Evolutionary conservation across 2,797 vertebrate species (phyloP).

Genomic region (Salarias fasciatus): DNA sequence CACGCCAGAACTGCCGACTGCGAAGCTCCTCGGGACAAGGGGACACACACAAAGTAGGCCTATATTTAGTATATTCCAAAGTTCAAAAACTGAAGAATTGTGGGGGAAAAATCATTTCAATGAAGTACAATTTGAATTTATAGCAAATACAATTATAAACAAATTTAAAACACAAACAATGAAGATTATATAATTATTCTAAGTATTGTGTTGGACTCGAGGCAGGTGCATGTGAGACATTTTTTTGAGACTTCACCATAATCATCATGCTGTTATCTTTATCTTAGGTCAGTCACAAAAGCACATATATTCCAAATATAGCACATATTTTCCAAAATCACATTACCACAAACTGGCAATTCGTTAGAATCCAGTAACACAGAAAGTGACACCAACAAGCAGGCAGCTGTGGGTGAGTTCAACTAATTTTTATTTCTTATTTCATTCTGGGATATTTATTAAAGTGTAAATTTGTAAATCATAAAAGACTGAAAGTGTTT

Average conservation of each 20-base stretch:
- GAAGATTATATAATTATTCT: neutral
- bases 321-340: too few relatives aligned
- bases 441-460: neutral
- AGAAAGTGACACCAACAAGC: too few relatives aligned
- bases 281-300: neutral
- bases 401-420: too few relatives aligned
- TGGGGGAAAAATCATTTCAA: too few relatives aligned
- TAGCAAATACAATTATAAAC: too few relatives aligned
- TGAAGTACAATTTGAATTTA: too few relatives aligned
- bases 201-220: too few relatives aligned
- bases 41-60: conserved; percentile 29
- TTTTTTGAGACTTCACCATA: too few relatives aligned
- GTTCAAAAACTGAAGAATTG: neutral
- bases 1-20: conserved; percentile 83
- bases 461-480: neutral
- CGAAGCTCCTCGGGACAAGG: conserved; percentile 77
- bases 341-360: neutral
- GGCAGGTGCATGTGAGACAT: neutral
- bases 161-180: neutral
- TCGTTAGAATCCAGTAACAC: neutral
- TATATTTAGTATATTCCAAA: neutral
- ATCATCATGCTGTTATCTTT: neutral
- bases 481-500: neutral
- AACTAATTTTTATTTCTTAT: too few relatives aligned
- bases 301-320: too few relatives aligned